These are phyloP conservation scores for Hydrophis major DNA, from an alignment of 2,797 vertebrate genomes.

Conservation along the genomic window DNA sequence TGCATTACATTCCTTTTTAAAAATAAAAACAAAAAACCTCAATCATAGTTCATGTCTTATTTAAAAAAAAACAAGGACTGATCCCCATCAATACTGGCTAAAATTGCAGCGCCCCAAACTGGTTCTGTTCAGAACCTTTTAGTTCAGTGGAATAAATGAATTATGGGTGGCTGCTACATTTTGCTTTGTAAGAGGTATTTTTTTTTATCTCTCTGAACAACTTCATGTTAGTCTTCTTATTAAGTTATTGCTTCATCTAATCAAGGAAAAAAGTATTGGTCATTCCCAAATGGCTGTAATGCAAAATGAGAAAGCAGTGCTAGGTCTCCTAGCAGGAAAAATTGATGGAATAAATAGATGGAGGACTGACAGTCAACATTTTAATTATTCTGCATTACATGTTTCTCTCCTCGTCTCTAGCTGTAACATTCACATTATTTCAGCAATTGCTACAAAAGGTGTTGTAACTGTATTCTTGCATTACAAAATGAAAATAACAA, in stretches of 20 bases:
- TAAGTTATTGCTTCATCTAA: slow-evolving; percentile 47
- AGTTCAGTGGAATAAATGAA: neutral
- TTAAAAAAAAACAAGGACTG: slow-evolving; percentile 7
- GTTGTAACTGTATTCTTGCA: slow-evolving; percentile 4
- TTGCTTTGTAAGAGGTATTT: neutral
- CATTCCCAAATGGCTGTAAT: slow-evolving; percentile 5
- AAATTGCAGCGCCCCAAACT: neutral
- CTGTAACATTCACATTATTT: slow-evolving; percentile 46
- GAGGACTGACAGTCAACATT: slow-evolving; percentile 32
- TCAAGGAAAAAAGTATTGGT: slow-evolving; percentile 22
- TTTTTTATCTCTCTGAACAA: neutral
- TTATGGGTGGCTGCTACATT: neutral
- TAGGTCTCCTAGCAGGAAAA: neutral
- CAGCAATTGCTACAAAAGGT: slow-evolving; percentile 45
- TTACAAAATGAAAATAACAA: neutral
- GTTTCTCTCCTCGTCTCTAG: slow-evolving; percentile 4
- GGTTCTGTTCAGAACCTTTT: neutral
- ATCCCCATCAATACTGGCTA: neutral
- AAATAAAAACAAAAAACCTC: neutral
- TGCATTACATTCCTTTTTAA: neutral
- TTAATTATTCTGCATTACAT: slow-evolving; percentile 38
- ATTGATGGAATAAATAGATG: neutral
- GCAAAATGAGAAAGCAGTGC: neutral
- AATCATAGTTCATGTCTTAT: neutral
- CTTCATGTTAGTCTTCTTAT: slow-evolving; percentile 10